Evolutionary conservation across 2,888 invertebrate species (phyloP).

Genomic region (Agrenia bidenticulata): DNA sequence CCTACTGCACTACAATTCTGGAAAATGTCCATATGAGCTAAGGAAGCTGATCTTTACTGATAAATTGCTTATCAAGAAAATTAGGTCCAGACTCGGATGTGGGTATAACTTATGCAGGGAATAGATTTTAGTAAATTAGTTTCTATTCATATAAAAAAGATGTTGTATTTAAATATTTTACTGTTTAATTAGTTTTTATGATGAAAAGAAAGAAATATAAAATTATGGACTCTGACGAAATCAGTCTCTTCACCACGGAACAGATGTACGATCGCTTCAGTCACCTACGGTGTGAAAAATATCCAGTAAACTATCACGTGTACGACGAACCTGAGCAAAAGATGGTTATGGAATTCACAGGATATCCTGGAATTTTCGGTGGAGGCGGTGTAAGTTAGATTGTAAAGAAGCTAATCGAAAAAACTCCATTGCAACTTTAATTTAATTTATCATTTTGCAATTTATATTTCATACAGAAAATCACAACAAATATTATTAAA

Average conservation of each 20-base stretch:
- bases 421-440: not conserved
- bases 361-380: constrained; percentile 14
- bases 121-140: too few species aligned
- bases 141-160: too few species aligned
- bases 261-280: constrained; percentile 6
- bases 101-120: too few species aligned
- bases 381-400: constrained; percentile 22
- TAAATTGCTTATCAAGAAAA: constrained; percentile 3
- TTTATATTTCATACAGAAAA: not conserved
- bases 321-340: constrained; percentile 2
- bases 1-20: constrained; percentile 9
- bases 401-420: not conserved
- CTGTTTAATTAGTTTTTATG: not conserved
- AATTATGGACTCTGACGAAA: constrained; percentile 7
- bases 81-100: not conserved
- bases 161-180: not conserved
- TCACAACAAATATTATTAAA: not conserved
- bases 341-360: not conserved
- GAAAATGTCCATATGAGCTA: constrained; percentile 21
- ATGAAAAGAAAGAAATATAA: not conserved
- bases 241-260: constrained; percentile 5
- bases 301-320: constrained; percentile 10
- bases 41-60: constrained; percentile 15
- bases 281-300: not conserved
- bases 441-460: not conserved